phyloP scores from a whole-genome alignment of 1,140 invertebrate genomes.

The Conopomorpha cramerella region DNA sequence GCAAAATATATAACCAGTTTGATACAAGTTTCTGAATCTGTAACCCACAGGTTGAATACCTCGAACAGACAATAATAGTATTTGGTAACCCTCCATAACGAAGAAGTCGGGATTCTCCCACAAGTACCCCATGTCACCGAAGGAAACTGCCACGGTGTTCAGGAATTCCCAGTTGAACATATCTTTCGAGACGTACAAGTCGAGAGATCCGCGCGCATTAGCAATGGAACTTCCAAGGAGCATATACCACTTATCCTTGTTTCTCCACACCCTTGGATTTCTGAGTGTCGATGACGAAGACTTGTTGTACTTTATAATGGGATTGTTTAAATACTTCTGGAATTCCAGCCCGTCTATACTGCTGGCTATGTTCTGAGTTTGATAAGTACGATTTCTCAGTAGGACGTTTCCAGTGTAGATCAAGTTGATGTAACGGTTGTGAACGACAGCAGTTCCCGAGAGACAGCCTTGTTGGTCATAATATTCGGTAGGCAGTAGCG shows the following conservation, averaged over 20 bases:
- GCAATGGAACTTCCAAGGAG: conserved; percentile 39
- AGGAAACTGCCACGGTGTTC: conserved; percentile 31
- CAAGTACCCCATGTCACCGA: conserved; percentile 39
- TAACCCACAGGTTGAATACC: conserved; percentile 36
- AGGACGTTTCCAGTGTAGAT: conserved; percentile 41
- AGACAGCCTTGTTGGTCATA: conserved; percentile 47
- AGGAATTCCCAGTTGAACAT: conserved; percentile 42
- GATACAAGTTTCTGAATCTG: conserved; percentile 42
- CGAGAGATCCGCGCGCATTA: conserved; percentile 29
- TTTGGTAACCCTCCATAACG: conserved; percentile 37
- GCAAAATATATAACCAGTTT: conserved; percentile 43
- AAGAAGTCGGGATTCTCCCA: conserved; percentile 54
- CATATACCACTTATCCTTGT: conserved; percentile 41
- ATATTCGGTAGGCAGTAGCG: conserved; percentile 31
- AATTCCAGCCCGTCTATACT: conserved; percentile 41
- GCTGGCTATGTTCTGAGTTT: conserved; percentile 42
- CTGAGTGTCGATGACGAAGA: conserved; percentile 35
- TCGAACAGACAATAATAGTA: conserved; percentile 46
- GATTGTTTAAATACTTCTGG: conserved; percentile 37
- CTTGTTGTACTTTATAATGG: conserved; percentile 25
- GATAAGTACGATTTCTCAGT: conserved; percentile 18
- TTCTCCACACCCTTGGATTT: conserved; percentile 48
- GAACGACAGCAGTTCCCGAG: conserved; percentile 27
- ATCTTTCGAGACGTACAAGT: conserved; percentile 41
- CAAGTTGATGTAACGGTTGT: conserved; percentile 27